A percentile compares a stretch with the other conserved stretches of the same genome.
Conservation (phyloP, 2,113 vertebrate species). For the Antennarius striatus region DNA sequence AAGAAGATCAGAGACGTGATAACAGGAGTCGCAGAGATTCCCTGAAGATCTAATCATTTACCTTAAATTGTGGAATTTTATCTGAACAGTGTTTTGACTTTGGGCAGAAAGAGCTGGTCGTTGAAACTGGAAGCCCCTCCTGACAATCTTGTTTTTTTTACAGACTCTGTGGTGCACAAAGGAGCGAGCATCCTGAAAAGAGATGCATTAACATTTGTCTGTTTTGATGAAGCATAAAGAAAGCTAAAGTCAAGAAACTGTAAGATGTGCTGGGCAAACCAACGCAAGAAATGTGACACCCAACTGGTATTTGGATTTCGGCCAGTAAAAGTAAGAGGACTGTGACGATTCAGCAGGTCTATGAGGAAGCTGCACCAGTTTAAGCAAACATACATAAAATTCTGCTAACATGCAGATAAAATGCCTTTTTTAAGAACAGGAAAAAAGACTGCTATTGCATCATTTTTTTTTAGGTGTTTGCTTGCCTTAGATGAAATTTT, state of each 20-base stretch:
- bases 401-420: background rate
- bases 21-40: slow-evolving; percentile 7
- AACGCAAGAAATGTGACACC: slow-evolving; percentile 58
- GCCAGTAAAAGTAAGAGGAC: slow-evolving; percentile 48
- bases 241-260: slow-evolving; percentile 14
- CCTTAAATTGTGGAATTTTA: slow-evolving; percentile 40
- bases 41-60: slow-evolving; percentile 42
- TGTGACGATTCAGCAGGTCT: slow-evolving; percentile 31
- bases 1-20: slow-evolving; percentile 42
- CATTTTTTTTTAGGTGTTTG: background rate
- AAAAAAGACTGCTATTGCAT: background rate
- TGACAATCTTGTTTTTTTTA: background rate
- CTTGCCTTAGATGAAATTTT: background rate
- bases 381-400: background rate
- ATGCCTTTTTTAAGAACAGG: background rate
- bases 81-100: slow-evolving; percentile 40
- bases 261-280: slow-evolving; percentile 60
- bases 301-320: slow-evolving; percentile 47
- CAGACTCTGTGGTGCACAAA: background rate
- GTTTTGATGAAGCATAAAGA: background rate
- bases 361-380: background rate
- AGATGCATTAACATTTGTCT: slow-evolving; percentile 11
- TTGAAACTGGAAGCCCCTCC: background rate
- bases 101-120: background rate
- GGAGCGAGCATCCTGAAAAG: background rate